Evolutionary conservation across 2,888 invertebrate species (phyloP).

Genomic region (Habrosyne pyritoides): DNA sequence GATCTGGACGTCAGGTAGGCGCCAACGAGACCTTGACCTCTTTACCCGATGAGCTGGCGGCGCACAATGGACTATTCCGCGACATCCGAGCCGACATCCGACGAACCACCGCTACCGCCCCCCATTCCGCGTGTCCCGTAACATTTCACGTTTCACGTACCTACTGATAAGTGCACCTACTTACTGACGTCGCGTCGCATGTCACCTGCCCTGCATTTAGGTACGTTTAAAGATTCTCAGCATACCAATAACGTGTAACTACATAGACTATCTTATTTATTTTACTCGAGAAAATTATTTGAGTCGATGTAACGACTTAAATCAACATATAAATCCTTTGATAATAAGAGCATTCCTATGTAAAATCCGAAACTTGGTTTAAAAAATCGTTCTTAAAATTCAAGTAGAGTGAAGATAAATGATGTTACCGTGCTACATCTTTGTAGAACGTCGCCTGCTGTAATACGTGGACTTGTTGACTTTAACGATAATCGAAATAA

Average conservation of each 20-base stretch:
- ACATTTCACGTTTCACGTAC: constrained; percentile 7
- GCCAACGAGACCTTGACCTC: constrained; percentile 74
- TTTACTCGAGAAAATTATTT: no score
- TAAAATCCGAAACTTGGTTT: neutral
- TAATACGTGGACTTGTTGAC: constrained; percentile 50
- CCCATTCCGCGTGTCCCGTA: constrained; percentile 19
- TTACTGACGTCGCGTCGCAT: neutral
- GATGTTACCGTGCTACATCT: constrained; percentile 30
- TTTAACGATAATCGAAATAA: constrained; percentile 59
- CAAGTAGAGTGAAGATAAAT: constrained; percentile 9
- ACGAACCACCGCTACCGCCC: constrained; percentile 36
- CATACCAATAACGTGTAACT: no score
- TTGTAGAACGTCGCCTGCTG: constrained; percentile 40
- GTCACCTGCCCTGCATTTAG: neutral
- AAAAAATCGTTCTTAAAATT: neutral
- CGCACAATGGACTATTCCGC: constrained; percentile 71
- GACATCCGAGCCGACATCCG: constrained; percentile 67
- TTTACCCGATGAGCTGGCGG: constrained; percentile 49
- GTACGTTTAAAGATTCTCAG: neutral
- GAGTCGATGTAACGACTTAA: neutral
- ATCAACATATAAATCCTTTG: neutral
- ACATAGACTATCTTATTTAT: no score
- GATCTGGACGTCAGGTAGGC: constrained; percentile 66
- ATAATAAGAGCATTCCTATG: neutral
- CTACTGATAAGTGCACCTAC: neutral